A percentile compares a stretch with the other conserved stretches of the same genome.
Conservation (phyloP, 2,113 vertebrate species). For the Daubentonia madagascariensis region DNA sequence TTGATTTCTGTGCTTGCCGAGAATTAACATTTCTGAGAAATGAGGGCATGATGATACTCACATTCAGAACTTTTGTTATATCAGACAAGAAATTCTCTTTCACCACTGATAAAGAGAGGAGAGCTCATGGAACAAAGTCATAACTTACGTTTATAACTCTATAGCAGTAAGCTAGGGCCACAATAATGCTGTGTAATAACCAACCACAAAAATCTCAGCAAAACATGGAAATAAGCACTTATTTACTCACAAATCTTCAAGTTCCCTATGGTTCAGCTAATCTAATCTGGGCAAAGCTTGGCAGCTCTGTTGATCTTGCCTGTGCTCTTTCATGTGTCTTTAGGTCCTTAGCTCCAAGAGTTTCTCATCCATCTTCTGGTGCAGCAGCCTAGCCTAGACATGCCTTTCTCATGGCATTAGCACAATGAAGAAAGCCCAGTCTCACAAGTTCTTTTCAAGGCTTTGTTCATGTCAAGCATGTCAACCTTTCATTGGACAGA, state of each 20-base stretch:
- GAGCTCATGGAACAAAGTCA: not conserved
- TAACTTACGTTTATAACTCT: not conserved
- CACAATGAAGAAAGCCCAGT: not conserved
- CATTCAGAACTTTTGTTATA: not conserved
- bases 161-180: not conserved
- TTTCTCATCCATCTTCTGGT: not conserved
- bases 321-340: not conserved
- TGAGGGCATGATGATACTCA: not conserved
- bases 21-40: slow-evolving; percentile 22
- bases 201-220: not conserved
- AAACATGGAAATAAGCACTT: not conserved
- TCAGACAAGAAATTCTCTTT: not conserved
- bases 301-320: not conserved
- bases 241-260: not conserved
- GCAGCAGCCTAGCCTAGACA: not conserved
- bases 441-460: not conserved
- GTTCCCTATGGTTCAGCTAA: not conserved
- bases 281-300: not conserved
- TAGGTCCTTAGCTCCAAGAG: not conserved
- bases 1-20: not conserved
- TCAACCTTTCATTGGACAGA: not conserved
- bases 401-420: not conserved
- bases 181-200: not conserved
- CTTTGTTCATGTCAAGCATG: not conserved
- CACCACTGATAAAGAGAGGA: not conserved